Percentiles rank a stretch among this genome's conserved stretches.
phyloP scores from a whole-genome alignment of 2,113 vertebrate genomes.

The Scolopax mira region DNA sequence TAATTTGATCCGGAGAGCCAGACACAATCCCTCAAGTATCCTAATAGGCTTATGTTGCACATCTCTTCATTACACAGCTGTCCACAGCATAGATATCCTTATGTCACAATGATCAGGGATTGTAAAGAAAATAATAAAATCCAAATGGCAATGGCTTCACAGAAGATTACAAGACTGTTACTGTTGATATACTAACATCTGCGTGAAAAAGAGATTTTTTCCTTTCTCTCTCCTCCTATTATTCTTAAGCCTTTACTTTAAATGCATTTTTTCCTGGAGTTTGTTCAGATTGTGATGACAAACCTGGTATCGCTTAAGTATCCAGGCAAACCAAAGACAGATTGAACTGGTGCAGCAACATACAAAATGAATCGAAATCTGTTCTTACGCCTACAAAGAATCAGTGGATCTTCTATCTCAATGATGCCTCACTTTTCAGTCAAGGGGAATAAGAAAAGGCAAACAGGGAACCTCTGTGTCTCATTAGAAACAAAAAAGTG shows the following conservation, averaged over 20 bases:
- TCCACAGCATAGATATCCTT: neutral
- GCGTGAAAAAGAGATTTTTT: neutral
- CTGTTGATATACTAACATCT: neutral
- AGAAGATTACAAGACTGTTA: neutral
- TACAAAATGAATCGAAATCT: slow-evolving; percentile 12
- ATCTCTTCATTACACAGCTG: neutral
- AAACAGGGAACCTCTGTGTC: neutral
- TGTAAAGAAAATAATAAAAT: slow-evolving; percentile 10
- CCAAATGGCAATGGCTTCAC: neutral
- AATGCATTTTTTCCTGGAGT: neutral
- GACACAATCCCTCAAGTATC: neutral
- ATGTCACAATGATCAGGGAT: neutral
- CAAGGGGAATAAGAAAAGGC: neutral
- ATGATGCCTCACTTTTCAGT: neutral
- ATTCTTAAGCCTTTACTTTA: neutral
- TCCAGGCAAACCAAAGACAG: neutral
- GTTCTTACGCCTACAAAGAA: neutral
- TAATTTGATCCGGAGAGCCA: neutral
- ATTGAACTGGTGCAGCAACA: neutral
- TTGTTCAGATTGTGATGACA: neutral
- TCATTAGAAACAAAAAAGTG: slow-evolving; percentile 2
- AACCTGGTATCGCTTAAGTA: neutral
- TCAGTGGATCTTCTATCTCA: neutral
- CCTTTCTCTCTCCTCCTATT: neutral
- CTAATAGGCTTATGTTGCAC: neutral